phyloP scores from a whole-genome alignment of 2,113 vertebrate genomes.

The Gulo gulo region DNA sequence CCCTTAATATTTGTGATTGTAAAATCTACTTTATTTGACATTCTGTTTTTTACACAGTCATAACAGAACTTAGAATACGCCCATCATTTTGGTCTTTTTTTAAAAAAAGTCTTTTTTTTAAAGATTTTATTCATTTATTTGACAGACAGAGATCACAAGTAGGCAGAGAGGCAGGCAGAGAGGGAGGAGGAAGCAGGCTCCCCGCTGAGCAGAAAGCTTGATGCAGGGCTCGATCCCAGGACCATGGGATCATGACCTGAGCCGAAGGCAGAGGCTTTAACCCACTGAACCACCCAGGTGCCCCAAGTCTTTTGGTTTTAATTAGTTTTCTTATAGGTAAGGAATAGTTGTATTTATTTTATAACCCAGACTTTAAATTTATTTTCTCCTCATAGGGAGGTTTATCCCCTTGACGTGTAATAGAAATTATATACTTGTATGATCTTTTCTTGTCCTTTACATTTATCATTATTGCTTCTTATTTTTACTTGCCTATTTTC shows the following conservation, averaged over 20 bases:
- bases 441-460: neutral
- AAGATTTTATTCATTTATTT: neutral
- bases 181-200: too few relatives aligned
- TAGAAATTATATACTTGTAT: neutral
- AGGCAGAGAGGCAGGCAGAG: too few relatives aligned
- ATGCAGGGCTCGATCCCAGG: too few relatives aligned
- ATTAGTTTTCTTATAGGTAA: neutral
- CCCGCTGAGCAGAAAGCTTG: too few relatives aligned
- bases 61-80: neutral
- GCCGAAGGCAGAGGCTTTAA: too few relatives aligned
- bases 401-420: neutral
- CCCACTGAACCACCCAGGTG: too few relatives aligned
- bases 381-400: neutral
- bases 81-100: neutral
- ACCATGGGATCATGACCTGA: too few relatives aligned
- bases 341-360: neutral
- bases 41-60: neutral
- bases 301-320: neutral
- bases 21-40: neutral
- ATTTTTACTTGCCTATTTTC: neutral
- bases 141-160: too few relatives aligned
- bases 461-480: neutral
- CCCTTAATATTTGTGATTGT: neutral
- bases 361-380: neutral
- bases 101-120: neutral